Evolutionary conservation across 2,797 vertebrate genomes (phyloP).

Genomic region (Channa striata): DNA sequence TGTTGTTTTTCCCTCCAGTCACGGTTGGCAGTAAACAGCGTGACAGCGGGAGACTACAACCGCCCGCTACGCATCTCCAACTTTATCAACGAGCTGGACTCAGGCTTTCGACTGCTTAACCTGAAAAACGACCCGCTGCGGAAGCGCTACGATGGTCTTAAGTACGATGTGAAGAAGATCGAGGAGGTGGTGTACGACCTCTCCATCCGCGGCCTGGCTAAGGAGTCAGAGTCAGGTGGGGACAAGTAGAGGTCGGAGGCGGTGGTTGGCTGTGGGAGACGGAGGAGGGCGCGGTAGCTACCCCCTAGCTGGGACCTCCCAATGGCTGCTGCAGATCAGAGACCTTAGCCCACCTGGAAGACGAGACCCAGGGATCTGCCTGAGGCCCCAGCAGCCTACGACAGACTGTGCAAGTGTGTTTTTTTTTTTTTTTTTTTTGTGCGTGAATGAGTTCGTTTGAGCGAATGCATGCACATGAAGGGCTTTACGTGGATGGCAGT

Average conservation of each 20-base stretch:
- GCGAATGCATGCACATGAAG: constrained; percentile 25
- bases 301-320: constrained; percentile 60
- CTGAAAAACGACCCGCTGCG: constrained; percentile 97
- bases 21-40: constrained; percentile 96
- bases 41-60: constrained; percentile 94
- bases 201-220: constrained; percentile 95
- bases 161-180: constrained; percentile 98
- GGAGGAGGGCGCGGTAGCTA: constrained; percentile 36
- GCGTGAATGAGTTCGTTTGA: constrained; percentile 23
- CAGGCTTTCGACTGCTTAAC: constrained; percentile 97
- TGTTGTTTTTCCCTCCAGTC: constrained; percentile 79
- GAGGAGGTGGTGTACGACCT: constrained; percentile 98
- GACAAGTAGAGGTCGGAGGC: constrained; percentile 55
- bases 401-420: constrained; percentile 42
- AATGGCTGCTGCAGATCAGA: constrained; percentile 57
- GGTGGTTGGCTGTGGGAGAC: constrained; percentile 39
- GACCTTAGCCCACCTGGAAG: constrained; percentile 48
- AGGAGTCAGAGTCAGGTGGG: constrained; percentile 80
- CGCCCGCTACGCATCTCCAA: constrained; percentile 95
- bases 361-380: constrained; percentile 52
- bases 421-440: constrained; percentile 4
- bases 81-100: constrained; percentile 98
- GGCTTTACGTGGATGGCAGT: constrained; percentile 47
- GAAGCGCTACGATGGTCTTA: constrained; percentile 97
- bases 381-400: constrained; percentile 61